A percentile compares a stretch with the other conserved stretches of the same genome.
These are phyloP conservation scores for Nautilus pompilius DNA, from an alignment of 1,140 invertebrate species.

Conservation along the genomic window DNA sequence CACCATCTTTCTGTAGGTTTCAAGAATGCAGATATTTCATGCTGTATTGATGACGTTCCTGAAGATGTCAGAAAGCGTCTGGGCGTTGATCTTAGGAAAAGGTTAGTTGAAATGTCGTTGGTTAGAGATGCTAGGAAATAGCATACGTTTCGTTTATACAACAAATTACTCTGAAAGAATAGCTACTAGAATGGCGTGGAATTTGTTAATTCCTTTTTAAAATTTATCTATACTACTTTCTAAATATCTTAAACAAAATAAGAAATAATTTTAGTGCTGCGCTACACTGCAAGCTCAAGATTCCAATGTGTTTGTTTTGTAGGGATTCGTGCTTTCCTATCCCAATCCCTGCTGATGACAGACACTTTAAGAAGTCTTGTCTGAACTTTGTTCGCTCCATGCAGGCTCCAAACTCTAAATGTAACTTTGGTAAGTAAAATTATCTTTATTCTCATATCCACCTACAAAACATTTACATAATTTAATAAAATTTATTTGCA, in stretches of 20 bases:
- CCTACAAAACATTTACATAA: not conserved
- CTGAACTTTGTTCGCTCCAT: conserved; percentile 68
- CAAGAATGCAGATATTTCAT: not conserved
- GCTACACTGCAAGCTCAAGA: too few species aligned
- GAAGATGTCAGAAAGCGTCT: not conserved
- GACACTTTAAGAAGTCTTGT: conserved; percentile 66
- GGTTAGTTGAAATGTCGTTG: too few species aligned
- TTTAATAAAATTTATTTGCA: too few species aligned
- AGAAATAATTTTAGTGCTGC: too few species aligned
- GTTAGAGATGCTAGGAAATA: too few species aligned
- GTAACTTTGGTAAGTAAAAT: conserved; percentile 1
- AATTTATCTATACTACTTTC: too few species aligned
- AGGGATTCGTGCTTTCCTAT: conserved; percentile 75
- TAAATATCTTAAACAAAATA: too few species aligned
- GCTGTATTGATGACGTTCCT: conserved; percentile 2
- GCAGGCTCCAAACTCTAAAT: conserved; percentile 3
- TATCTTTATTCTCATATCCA: not conserved
- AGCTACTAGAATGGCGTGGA: too few species aligned
- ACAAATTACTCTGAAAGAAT: too few species aligned
- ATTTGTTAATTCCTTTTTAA: too few species aligned
- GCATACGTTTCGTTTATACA: too few species aligned
- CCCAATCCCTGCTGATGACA: conserved; percentile 83
- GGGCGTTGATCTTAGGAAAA: not conserved
- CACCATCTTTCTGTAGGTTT: not conserved
- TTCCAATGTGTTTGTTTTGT: too few species aligned